Percentiles rank a stretch among this genome's conserved stretches.
These are phyloP conservation scores for Leucophora obtusa DNA, from an alignment of 2,888 invertebrate species.

Conservation along the genomic window DNA sequence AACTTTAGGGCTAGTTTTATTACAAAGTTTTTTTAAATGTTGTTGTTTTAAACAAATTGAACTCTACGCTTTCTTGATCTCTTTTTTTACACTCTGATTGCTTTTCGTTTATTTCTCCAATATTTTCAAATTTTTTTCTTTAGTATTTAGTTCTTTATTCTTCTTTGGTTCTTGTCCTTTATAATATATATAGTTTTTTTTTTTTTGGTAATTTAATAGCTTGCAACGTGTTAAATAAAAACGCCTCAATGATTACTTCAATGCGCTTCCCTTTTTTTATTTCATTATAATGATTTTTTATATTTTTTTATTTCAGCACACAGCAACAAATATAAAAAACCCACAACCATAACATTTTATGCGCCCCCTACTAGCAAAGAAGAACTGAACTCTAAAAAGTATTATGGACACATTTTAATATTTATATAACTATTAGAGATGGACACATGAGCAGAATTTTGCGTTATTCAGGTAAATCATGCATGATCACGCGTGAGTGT, in stretches of 20 bases:
- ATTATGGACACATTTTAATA: slow-evolving; percentile 57
- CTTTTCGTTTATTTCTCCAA: background rate
- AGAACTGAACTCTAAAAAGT: slow-evolving; percentile 18
- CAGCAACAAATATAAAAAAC: slow-evolving; percentile 31
- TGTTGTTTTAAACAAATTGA: no score
- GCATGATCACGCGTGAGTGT: no score
- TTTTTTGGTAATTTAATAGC: slow-evolving; percentile 73
- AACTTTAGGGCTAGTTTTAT: no score
- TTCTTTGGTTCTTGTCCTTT: slow-evolving; percentile 17
- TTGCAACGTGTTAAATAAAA: slow-evolving; percentile 72
- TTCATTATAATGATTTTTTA: slow-evolving; percentile 67
- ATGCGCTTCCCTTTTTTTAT: slow-evolving; percentile 70
- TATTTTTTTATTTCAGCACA: slow-evolving; percentile 64
- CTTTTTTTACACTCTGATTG: no score
- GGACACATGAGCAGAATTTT: no score
- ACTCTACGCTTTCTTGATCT: no score
- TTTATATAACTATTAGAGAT: slow-evolving; percentile 31
- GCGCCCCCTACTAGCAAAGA: slow-evolving; percentile 60
- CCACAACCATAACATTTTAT: slow-evolving; percentile 48
- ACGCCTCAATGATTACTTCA: slow-evolving; percentile 73
- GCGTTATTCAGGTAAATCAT: no score
- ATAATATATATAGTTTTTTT: slow-evolving; percentile 61
- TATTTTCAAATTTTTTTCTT: slow-evolving; percentile 7
- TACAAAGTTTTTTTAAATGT: no score
- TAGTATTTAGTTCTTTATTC: slow-evolving; percentile 31